Conservation (phyloP, 35 echinoderm and acorn worm genomes). For the Lytechinus variegatus region DNA sequence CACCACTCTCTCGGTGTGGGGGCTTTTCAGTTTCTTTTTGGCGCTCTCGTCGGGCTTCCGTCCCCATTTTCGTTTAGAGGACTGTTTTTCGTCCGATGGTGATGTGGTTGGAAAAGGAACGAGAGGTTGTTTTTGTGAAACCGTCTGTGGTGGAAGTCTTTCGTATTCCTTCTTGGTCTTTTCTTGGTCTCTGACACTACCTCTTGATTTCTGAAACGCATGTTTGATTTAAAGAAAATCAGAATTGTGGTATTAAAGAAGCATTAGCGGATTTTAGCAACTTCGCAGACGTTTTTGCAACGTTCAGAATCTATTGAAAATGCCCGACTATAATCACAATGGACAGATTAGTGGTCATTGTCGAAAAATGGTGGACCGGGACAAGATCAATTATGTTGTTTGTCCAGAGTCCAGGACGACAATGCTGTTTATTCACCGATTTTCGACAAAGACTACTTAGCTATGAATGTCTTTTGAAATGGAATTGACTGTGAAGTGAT, state of each 20-base stretch:
- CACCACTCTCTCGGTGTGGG: neutral
- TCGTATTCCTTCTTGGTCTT: neutral
- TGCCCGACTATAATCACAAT: too few species aligned
- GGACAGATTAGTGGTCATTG: too few species aligned
- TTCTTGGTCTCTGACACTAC: neutral
- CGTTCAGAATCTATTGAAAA: too few species aligned
- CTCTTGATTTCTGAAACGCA: neutral
- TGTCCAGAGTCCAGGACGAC: too few species aligned
- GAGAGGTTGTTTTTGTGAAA: neutral
- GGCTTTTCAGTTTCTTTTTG: neutral
- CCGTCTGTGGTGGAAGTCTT: neutral
- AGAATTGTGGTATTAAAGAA: neutral
- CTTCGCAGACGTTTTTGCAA: too few species aligned
- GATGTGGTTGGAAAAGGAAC: neutral
- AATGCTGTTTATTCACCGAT: too few species aligned
- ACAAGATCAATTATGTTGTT: too few species aligned
- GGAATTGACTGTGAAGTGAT: too few species aligned
- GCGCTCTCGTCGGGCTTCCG: neutral
- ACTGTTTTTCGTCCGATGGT: neutral
- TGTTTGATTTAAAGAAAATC: neutral
- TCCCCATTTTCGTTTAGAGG: neutral
- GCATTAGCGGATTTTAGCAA: too few species aligned
- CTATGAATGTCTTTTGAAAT: too few species aligned
- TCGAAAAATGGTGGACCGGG: too few species aligned
- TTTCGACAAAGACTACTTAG: too few species aligned